Percentiles rank a stretch among this genome's conserved stretches.
Conservation (phyloP, 2,888 invertebrate species). For the Clepsis dumicolana region DNA sequence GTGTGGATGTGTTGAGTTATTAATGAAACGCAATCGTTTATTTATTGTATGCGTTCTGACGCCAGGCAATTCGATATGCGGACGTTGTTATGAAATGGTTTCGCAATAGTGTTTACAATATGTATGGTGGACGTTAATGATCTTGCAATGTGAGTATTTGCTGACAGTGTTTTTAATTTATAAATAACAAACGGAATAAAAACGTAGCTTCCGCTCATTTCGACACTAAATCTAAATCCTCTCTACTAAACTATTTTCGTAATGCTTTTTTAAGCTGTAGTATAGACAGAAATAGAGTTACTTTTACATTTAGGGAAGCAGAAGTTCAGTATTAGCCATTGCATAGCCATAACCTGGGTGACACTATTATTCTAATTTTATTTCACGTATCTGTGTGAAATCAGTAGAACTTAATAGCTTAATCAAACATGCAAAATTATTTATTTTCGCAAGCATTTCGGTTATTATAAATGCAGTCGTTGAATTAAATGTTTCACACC, state of each 20-base stretch:
- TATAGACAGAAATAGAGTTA: too few relatives aligned
- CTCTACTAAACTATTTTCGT: too few relatives aligned
- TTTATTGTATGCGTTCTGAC: constrained; percentile 48
- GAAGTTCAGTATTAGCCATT: neutral
- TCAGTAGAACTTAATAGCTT: neutral
- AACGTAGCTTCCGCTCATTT: neutral
- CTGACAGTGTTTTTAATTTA: neutral
- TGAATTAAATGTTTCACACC: neutral
- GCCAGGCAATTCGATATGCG: constrained; percentile 26
- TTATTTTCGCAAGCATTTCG: neutral
- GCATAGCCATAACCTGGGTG: too few relatives aligned
- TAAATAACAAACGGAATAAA: neutral
- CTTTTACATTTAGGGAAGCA: too few relatives aligned
- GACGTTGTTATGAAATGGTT: constrained; percentile 21
- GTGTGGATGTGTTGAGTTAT: constrained; percentile 44
- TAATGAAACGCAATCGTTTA: constrained; percentile 63
- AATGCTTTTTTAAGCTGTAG: too few relatives aligned
- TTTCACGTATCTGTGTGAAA: constrained; percentile 7
- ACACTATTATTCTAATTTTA: constrained; percentile 4
- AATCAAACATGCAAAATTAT: constrained; percentile 1
- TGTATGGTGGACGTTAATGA: neutral
- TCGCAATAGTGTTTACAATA: constrained; percentile 1
- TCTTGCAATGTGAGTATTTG: neutral
- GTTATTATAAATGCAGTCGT: constrained; percentile 1
- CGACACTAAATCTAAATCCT: too few relatives aligned